phyloP scores from a whole-genome alignment of 2,888 invertebrate species.

The Stenurella melanura region DNA sequence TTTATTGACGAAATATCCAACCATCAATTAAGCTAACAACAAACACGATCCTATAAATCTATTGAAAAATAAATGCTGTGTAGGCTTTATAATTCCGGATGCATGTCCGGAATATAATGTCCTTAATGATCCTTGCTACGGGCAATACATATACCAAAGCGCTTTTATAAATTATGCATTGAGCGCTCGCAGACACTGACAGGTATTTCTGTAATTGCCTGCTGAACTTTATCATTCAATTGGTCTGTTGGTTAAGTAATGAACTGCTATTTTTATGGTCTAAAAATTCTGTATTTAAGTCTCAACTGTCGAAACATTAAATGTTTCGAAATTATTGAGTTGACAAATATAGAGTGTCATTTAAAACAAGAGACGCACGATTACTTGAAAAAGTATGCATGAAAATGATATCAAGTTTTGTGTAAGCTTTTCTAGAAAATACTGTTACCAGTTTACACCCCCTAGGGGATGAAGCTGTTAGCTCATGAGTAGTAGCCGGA shows the following conservation, averaged over 20 bases:
- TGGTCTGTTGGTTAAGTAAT: not conserved
- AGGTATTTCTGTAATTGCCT: not conserved
- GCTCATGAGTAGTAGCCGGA: too few relatives aligned
- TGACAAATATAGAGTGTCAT: too few relatives aligned
- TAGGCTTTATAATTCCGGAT: not conserved
- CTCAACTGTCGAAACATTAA: too few relatives aligned
- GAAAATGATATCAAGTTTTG: too few relatives aligned
- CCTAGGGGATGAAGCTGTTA: too few relatives aligned
- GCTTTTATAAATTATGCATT: not conserved
- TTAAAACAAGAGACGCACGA: too few relatives aligned
- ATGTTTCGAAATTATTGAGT: too few relatives aligned
- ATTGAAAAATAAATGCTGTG: not conserved
- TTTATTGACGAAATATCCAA: not conserved
- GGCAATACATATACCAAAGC: not conserved
- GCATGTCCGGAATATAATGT: not conserved
- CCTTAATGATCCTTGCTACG: slow-evolving; percentile 1
- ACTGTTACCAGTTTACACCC: too few relatives aligned
- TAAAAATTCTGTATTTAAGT: too few relatives aligned
- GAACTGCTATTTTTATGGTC: too few relatives aligned
- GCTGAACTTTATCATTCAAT: not conserved
- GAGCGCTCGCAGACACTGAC: not conserved
- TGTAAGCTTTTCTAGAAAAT: too few relatives aligned
- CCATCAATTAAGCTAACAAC: not conserved
- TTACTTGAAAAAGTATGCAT: too few relatives aligned
- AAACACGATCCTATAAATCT: not conserved